Evolutionary conservation across 2,797 vertebrate species (phyloP), one percentile per base, ranked within the genome.

Genomic region (Coccyzus lansbergi): DNA sequence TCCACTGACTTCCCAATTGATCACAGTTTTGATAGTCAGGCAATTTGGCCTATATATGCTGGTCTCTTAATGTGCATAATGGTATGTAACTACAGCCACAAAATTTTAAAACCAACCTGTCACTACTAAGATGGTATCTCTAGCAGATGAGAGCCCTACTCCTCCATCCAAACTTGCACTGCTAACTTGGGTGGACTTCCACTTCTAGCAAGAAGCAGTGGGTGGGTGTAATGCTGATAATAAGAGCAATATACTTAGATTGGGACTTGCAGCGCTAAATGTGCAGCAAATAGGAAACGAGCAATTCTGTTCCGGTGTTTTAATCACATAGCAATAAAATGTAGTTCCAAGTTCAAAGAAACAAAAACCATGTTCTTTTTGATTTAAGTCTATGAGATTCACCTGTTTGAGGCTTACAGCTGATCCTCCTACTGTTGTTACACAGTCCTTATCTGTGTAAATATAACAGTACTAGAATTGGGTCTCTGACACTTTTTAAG

Each of bases 181-280:
- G 10, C 44, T 82, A n/a, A 55, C 62, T 24, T 3, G 1, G 36
- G 69, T 0, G 71, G 55, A 72, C 11, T 40, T 62, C 24, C 38
- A 46, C 14, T 53, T 60, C 40, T 72, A 80, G 26, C 33, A 76
- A 70, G 34, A 36, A 68, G 44, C 52, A 60, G 12, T 8, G 15
- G 65, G 33, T 12, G 86, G 17, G 9, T 75, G 46, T 53, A 81
- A 36, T 6, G n/a, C 46, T 83, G 55, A 6, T 72, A 52, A 31
- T 52, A 75, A 55, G 42, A 78, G 28, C 55, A 72, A 72, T 72
- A 88, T 65, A 94, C 48, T 93, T 7, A 11, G 55, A 83, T 0
- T 87, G 82, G 93, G 51, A 89, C 81, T 80, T 93, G 92, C 83
- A 95, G 90, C 76, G 80, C 77, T 93, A 95, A 94, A 93, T 94